Conservation (phyloP, 2,797 vertebrate genomes). For the Dendrocincla tyrannina region DNA sequence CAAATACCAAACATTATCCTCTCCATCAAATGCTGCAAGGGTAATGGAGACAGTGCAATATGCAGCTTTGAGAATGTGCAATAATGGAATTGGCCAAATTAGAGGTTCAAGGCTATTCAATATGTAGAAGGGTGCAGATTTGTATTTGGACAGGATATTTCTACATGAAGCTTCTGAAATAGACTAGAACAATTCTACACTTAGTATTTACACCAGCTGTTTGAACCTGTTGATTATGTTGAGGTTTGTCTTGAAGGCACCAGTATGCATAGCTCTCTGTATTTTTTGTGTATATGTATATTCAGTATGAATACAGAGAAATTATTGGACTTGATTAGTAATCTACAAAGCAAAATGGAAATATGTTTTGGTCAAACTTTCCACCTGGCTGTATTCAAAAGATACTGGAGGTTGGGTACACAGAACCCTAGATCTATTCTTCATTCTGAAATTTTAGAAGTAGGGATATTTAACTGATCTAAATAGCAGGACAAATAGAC, state of each 20-base stretch:
- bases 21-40: background rate
- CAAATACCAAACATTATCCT: background rate
- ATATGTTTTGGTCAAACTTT: background rate
- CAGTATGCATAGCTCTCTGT: background rate
- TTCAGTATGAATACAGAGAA: background rate
- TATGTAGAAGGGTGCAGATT: background rate
- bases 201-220: background rate
- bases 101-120: background rate
- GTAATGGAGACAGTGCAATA: background rate
- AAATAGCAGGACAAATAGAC: background rate
- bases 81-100: background rate
- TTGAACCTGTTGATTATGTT: background rate
- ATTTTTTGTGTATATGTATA: background rate
- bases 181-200: background rate
- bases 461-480: background rate
- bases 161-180: background rate
- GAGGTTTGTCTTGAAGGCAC: background rate
- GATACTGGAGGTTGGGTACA: background rate
- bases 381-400: background rate
- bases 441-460: background rate
- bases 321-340: background rate
- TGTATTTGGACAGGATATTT: background rate
- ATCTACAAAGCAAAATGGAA: background rate
- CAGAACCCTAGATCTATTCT: background rate
- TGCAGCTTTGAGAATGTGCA: background rate